Conservation (phyloP, 53 echinoderm and acorn worm genomes). For the Astropecten irregularis region DNA sequence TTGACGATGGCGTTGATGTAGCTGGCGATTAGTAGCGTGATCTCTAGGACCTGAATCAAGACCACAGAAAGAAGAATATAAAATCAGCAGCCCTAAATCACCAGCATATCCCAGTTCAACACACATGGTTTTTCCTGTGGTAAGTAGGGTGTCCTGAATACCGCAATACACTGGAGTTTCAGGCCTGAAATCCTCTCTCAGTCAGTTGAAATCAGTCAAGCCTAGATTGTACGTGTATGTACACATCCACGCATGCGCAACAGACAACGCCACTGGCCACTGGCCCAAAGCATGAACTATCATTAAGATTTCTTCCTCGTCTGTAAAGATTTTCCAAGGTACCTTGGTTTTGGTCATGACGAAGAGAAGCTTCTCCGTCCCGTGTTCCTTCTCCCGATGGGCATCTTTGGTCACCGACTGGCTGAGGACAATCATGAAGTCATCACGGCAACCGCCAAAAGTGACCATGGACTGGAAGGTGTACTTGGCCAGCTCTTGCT, state of each 20-base stretch:
- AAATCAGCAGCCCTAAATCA: not conserved
- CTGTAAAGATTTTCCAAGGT: not conserved
- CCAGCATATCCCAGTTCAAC: too few relatives aligned
- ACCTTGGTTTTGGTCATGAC: conserved; percentile 94
- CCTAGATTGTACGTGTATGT: too few relatives aligned
- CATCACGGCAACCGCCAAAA: conserved; percentile 94
- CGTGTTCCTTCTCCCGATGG: conserved; percentile 70
- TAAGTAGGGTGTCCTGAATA: too few relatives aligned
- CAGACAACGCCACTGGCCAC: too few relatives aligned
- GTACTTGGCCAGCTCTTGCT: conserved; percentile 76
- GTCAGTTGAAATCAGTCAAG: too few relatives aligned
- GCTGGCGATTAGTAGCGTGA: conserved; percentile 75
- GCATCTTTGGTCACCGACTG: conserved; percentile 70
- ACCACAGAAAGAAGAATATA: not conserved
- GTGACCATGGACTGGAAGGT: conserved; percentile 78
- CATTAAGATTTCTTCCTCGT: too few relatives aligned
- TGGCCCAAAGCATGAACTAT: too few relatives aligned
- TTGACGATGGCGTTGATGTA: conserved; percentile 78
- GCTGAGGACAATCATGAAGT: conserved; percentile 92
- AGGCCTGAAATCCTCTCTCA: too few relatives aligned
- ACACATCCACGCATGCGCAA: too few relatives aligned
- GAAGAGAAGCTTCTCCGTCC: conserved; percentile 91
- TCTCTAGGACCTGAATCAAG: conserved; percentile 72
- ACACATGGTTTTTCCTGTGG: too few relatives aligned
- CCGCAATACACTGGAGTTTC: too few relatives aligned